Conservation (phyloP, 2,797 vertebrate genomes). For the Karalla daura region DNA sequence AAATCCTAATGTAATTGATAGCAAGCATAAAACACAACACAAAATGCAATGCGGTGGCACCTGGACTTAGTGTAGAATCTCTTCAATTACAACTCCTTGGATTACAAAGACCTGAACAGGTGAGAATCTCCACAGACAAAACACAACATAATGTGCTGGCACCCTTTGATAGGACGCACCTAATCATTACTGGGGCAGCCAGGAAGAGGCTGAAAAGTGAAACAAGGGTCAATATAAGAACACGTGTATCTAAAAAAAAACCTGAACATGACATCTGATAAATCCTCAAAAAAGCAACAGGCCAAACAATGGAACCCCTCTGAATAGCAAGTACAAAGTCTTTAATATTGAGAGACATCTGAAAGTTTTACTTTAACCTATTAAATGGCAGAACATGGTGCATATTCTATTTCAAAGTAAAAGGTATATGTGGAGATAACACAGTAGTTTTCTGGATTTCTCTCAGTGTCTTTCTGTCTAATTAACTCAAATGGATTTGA, state of each 20-base stretch:
- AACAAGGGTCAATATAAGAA: background rate
- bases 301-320: no score
- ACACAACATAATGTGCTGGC: background rate
- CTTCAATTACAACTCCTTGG: no score
- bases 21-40: background rate
- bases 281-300: no score
- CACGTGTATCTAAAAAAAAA: background rate
- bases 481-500: conserved; percentile 91
- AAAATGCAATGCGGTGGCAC: no score
- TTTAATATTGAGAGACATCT: background rate
- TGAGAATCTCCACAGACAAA: no score
- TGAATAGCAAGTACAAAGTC: no score
- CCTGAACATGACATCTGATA: no score
- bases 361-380: background rate
- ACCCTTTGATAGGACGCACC: background rate
- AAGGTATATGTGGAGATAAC: background rate
- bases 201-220: background rate
- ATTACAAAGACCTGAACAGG: no score
- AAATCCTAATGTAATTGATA: background rate
- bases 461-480: conserved; percentile 48
- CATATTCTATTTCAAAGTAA: background rate
- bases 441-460: background rate
- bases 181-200: background rate
- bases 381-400: background rate
- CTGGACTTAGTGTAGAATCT: no score